These are phyloP conservation scores for Oncorhynchus mykiss DNA, from an alignment of 2,113 vertebrate genomes.

Conservation along the genomic window DNA sequence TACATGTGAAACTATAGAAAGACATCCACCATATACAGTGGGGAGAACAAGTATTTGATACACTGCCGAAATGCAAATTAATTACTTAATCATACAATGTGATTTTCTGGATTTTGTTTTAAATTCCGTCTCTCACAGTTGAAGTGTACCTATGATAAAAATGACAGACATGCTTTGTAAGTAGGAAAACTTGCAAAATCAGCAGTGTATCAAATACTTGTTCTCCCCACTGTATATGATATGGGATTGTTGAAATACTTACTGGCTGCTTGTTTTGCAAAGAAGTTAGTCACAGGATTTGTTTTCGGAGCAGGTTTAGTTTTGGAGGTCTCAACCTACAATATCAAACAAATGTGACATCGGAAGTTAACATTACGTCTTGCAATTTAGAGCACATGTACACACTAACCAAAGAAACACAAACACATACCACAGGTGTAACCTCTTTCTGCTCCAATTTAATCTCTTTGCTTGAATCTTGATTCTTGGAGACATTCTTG, in stretches of 20 bases:
- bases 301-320: constrained; percentile 76
- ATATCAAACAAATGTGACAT: constrained; percentile 30
- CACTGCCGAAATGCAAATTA: no score
- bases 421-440: constrained; percentile 67
- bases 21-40: no score
- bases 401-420: neutral
- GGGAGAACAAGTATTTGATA: no score
- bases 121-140: no score
- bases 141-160: no score
- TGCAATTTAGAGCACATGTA: neutral
- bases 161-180: no score
- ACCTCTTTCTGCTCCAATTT: constrained; percentile 78
- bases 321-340: constrained; percentile 76
- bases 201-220: no score
- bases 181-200: no score
- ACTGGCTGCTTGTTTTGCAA: constrained; percentile 86
- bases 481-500: constrained; percentile 73
- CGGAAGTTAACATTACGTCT: neutral
- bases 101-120: no score
- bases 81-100: no score
- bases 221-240: neutral
- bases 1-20: no score
- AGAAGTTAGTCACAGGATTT: constrained; percentile 83
- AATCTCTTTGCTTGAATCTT: constrained; percentile 71
- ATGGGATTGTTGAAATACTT: constrained; percentile 68